These are phyloP conservation scores for Drosophila bipectinata DNA, from an alignment of 1,140 invertebrate species.

Conservation along the genomic window DNA sequence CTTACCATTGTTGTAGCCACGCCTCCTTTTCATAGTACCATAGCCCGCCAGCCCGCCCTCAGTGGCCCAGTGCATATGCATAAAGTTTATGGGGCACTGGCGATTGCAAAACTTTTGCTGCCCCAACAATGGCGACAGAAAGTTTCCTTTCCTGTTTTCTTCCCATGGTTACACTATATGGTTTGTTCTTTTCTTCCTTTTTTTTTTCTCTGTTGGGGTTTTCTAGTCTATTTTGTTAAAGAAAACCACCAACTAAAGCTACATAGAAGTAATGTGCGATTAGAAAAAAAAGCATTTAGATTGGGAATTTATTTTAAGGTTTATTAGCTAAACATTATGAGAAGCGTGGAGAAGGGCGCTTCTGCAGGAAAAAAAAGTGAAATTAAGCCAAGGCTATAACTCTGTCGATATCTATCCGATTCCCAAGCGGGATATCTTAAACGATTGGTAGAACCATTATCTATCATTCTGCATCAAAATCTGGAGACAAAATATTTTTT, in stretches of 20 bases:
- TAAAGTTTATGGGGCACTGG: conserved; percentile 74
- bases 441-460: too few species aligned
- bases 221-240: conserved; percentile 15
- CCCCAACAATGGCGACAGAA: conserved; percentile 75
- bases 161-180: conserved; percentile 3
- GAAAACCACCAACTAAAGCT: conserved; percentile 29
- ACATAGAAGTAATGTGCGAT: neutral
- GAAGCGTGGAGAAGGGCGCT: too few species aligned
- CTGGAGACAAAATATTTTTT: too few species aligned
- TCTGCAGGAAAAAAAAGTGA: too few species aligned
- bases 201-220: neutral
- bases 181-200: conserved; percentile 4
- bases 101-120: conserved; percentile 72
- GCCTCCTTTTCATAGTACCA: too few species aligned
- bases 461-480: too few species aligned
- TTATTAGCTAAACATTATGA: too few species aligned
- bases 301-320: too few species aligned
- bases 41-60: neutral
- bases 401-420: too few species aligned
- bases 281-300: conserved; percentile 5
- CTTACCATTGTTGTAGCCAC: neutral
- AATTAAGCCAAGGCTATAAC: too few species aligned
- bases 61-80: conserved; percentile 60
- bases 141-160: conserved; percentile 59
- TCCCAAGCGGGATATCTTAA: too few species aligned